Base-by-base conservation (phyloP, 2,888 invertebrate species). In the Ornithoptera alexandrae region DNA sequence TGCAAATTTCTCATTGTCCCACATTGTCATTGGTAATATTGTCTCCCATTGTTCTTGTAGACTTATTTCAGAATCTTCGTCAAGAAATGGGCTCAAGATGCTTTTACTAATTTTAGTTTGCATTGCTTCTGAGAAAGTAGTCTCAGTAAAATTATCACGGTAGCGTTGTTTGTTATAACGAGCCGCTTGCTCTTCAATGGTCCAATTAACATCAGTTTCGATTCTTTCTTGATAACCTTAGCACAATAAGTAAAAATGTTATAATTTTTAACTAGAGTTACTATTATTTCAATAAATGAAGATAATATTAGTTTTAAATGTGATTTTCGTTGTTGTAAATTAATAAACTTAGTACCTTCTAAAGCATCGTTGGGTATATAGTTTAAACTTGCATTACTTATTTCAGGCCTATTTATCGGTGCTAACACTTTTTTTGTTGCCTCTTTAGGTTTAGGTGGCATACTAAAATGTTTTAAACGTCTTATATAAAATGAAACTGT, bases 171-270 rank as follows among this genome's bases (percentile, higher is more conserved):
- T 86, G 70, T 90, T 89, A 75, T 84, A 73, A 18, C 84, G 80
- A 1, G 78, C 77, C 53, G 84, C 88, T 69, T 76, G 71, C 74
- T 87, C 86, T 53, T 77, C 7, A 4, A 84, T 73, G n/a, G 85
- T 89, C 90, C 89, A 92, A 57, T 86, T 81, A 67, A 92, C 79
- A 3, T 81, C 88, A 0, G 80, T 84, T 77, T 88, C 84, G 74
- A 92, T 77, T 22, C 92, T 86, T 22, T 87, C 81, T 76, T 88
- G 82, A 74, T 79, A 91, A 53, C 92, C 92, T 92, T 68, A n/a
- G 66, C 22, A 36, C n/a, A 50, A 18, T 36, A 20, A 56, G 15
- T 15, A 20, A 56, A 10, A n/a, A 7, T 7, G 5, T 17, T 17
- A 50, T 50, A 2, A 50, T 50, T 50, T 18, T 50, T 50, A 50